Percentiles rank a stretch among this genome's conserved stretches.
phyloP scores from a whole-genome alignment of 2,113 vertebrate genomes.

The Pterophyllum scalare region DNA sequence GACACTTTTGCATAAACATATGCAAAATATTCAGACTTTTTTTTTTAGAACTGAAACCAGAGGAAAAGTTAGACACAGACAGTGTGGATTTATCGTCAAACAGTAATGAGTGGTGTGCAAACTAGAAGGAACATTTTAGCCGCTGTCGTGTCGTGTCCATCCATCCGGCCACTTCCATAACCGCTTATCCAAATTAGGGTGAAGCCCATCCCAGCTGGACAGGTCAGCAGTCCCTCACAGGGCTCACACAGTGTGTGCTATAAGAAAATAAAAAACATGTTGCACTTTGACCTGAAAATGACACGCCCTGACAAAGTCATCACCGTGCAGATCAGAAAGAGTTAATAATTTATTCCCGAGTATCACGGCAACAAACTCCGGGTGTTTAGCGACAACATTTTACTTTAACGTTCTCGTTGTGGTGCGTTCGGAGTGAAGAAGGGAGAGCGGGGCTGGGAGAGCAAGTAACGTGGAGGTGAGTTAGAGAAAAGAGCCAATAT shows the following conservation, averaged over 20 bases:
- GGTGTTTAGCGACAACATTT: neutral
- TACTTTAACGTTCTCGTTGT: neutral
- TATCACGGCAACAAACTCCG: neutral
- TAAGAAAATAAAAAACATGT: neutral
- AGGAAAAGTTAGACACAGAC: slow-evolving; percentile 10
- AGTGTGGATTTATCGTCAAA: neutral
- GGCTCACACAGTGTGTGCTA: neutral
- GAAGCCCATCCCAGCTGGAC: neutral
- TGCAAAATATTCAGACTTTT: neutral
- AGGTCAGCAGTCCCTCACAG: neutral
- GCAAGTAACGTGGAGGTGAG: neutral
- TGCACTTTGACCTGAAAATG: neutral
- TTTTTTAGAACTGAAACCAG: neutral
- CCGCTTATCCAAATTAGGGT: neutral
- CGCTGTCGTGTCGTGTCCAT: neutral
- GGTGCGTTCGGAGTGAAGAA: neutral
- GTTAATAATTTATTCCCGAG: neutral
- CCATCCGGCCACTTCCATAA: neutral
- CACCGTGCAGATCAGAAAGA: neutral
- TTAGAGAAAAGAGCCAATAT: neutral
- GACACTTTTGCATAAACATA: slow-evolving; percentile 8
- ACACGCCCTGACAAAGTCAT: neutral
- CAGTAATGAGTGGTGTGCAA: neutral
- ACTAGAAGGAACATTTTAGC: neutral
- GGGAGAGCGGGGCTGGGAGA: neutral